Conservation (phyloP, 2,113 vertebrate genomes). For the Chionomys nivalis region DNA sequence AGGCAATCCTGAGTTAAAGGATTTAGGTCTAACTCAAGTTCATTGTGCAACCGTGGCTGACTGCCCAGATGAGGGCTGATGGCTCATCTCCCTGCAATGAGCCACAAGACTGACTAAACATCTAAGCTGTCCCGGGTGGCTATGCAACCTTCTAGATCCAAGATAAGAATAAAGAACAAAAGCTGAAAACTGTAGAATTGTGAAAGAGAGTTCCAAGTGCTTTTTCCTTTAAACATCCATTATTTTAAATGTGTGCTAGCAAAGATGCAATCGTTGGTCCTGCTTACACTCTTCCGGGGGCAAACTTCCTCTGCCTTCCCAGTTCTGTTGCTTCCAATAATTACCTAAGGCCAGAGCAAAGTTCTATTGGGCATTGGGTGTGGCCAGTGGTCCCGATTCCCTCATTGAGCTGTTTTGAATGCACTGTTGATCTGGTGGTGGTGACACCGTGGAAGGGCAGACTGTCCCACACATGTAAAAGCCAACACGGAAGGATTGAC, state of each 20-base stretch:
- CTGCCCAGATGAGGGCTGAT: not conserved
- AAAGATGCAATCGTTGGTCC: not conserved
- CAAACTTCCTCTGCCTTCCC: not conserved
- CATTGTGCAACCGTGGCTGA: not conserved
- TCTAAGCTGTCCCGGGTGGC: not conserved
- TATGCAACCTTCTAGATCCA: not conserved
- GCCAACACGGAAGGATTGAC: not conserved
- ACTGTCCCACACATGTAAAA: not conserved
- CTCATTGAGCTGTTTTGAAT: not conserved
- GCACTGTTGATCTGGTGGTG: not conserved
- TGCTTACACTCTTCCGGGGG: not conserved
- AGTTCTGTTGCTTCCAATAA: not conserved
- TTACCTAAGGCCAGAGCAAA: not conserved
- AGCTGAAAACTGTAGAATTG: not conserved
- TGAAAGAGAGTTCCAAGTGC: not conserved
- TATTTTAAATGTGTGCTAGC: not conserved
- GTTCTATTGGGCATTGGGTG: not conserved
- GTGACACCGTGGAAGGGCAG: accelerated
- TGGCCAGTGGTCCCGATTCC: not conserved
- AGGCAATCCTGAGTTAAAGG: not conserved
- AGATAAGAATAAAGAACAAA: not conserved
- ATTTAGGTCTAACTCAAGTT: not conserved
- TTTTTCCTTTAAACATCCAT: not conserved
- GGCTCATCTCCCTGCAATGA: not conserved
- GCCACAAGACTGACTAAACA: not conserved